phyloP scores from a whole-genome alignment of 2,797 vertebrate species.

The Pseudopleuronectes americanus region DNA sequence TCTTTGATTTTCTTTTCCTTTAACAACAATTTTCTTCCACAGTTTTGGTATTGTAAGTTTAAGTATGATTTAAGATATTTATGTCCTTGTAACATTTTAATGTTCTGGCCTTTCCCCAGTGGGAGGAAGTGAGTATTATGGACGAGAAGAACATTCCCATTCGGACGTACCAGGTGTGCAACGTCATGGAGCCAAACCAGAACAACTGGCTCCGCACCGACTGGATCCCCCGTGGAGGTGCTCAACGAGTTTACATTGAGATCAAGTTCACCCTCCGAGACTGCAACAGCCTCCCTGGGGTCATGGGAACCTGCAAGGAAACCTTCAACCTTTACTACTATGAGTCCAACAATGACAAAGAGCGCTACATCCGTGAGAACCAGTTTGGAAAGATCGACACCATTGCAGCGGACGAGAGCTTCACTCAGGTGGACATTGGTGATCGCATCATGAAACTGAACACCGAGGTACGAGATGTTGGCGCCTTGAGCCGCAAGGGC shows the following conservation, averaged over 20 bases:
- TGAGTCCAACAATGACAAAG: constrained; percentile 94
- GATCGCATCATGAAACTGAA: constrained; percentile 99
- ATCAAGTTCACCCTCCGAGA: constrained; percentile 98
- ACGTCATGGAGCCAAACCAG: constrained; percentile 97
- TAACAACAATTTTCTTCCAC: too few species aligned
- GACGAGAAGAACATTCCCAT: constrained; percentile 98
- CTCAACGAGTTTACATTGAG: constrained; percentile 95
- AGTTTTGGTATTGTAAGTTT: too few species aligned
- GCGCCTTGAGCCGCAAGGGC: constrained; percentile 90
- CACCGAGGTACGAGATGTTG: constrained; percentile 95
- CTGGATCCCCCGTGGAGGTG: constrained; percentile 94
- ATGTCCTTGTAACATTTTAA: constrained; percentile 35
- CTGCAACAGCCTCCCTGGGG: constrained; percentile 97
- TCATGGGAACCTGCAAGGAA: constrained; percentile 99
- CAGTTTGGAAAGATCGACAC: constrained; percentile 97
- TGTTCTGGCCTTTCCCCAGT: constrained; percentile 80
- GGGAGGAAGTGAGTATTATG: constrained; percentile 99
- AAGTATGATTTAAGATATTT: neutral
- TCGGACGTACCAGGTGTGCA: constrained; percentile 98
- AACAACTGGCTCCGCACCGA: constrained; percentile 98
- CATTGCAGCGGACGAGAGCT: constrained; percentile 96
- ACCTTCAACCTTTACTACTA: constrained; percentile 99
- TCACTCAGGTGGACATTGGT: constrained; percentile 98
- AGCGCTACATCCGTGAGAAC: constrained; percentile 93
- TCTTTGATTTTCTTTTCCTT: constrained; percentile 9